Conservation (phyloP, 2,888 invertebrate genomes). For the Oxytorus armatus region DNA sequence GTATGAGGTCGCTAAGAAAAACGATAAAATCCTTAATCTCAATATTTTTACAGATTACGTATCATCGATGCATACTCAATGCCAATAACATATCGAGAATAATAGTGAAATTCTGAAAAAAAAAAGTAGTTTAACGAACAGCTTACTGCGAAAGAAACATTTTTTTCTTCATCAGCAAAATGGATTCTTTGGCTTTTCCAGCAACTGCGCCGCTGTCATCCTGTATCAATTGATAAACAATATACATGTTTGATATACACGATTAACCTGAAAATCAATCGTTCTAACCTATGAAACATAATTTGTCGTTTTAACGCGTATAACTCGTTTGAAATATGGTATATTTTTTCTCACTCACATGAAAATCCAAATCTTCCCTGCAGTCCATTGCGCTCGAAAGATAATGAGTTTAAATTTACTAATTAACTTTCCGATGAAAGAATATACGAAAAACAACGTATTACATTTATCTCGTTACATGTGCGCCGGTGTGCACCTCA, state of each 20-base stretch:
- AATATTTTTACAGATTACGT: not conserved
- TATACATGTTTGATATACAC: not conserved
- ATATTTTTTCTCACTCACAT: constrained; percentile 43
- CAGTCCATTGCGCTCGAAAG: constrained; percentile 61
- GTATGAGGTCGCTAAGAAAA: constrained; percentile 75
- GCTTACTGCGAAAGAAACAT: constrained; percentile 77
- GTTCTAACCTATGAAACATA: constrained; percentile 41
- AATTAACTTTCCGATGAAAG: too few species aligned
- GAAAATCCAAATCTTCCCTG: constrained; percentile 36
- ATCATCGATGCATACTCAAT: not conserved
- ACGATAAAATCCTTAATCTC: not conserved
- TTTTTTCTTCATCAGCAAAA: constrained; percentile 74
- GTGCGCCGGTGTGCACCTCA: too few species aligned
- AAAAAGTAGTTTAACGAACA: constrained; percentile 11
- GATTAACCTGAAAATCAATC: constrained; percentile 7
- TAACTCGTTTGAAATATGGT: not conserved
- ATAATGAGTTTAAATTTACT: too few species aligned
- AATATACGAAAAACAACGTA: too few species aligned
- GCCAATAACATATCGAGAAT: not conserved
- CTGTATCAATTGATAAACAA: constrained; percentile 60
- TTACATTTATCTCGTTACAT: too few species aligned
- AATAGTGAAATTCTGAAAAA: not conserved
- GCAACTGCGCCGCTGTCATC: constrained; percentile 62
- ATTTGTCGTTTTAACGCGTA: not conserved
- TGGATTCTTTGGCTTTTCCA: constrained; percentile 72